Evolutionary conservation across 2,113 vertebrate species (phyloP), one percentile per base, ranked within the genome.

Genomic region (Brachionichthys hirsutus): DNA sequence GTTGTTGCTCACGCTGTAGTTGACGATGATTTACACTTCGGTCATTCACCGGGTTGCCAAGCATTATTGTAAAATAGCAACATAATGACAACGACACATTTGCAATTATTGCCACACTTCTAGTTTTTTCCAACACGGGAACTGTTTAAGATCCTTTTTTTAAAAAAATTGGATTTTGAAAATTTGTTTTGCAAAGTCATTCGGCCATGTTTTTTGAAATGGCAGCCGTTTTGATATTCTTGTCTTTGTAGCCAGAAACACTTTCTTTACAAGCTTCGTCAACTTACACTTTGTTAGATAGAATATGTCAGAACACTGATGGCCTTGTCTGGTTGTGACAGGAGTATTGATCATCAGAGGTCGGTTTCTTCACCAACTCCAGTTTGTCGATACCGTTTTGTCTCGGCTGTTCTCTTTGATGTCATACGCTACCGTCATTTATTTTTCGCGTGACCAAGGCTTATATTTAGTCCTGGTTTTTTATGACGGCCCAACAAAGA

Each of bases 201-300:
- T 47, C 13, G 12, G 44, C 34, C n/a, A 24, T 42, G 18, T 64
- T 76, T 62, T 42, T 20, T 2, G 4, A 30, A 30, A 30, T 30
- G 24, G 6, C 3, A 30, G 24, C 3, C 3, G 24, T 30, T 30
- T 30, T 30, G 24, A 30, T 30, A 30, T 30, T 30, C 24, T 30
- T 30, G 4, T 8, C 24, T n/a, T 30, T 16, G 4, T 22, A 19
- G 40, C 20, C 24, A 36, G 22, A 3, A 41, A 51, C 6, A 2
- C 12, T n/a, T 12, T n/a, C 12, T 12, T 44, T 36, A 7, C 13
- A n/a, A 14, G 22, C 2, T 14, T 7, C 35, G 41, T 58, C 58
- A 34, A 30, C 24, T 53, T 40, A 6, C 2, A 44, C 1, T 38
- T 11, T 54, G n/a, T 62, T 18, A 51, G 42, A 55, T 11, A n/a